A percentile compares a stretch with the other conserved stretches of the same genome.
These are phyloP conservation scores for Atta cephalotes DNA, from an alignment of 1,140 invertebrate species.

Conservation along the genomic window DNA sequence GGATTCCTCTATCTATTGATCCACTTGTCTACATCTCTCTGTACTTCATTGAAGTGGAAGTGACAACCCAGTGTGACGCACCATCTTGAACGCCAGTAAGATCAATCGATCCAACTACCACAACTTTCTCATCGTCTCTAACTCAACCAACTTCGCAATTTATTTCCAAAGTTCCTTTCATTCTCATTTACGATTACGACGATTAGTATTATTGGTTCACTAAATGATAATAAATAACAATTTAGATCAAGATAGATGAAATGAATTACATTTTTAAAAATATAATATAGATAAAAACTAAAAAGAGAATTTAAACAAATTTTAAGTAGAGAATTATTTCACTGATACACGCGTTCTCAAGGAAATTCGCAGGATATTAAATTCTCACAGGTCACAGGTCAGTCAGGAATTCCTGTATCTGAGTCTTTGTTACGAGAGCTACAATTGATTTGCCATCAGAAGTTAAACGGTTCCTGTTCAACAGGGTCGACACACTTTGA, in stretches of 20 bases:
- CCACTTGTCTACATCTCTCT: not conserved
- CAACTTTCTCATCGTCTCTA: conserved; percentile 8
- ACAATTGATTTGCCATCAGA: conserved; percentile 19
- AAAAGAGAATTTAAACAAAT: not conserved
- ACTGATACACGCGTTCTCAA: not conserved
- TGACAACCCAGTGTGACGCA: not conserved
- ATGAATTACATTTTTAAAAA: not conserved
- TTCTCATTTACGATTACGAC: conserved; percentile 2
- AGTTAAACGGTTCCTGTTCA: not conserved
- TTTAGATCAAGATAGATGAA: not conserved
- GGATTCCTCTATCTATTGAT: not conserved
- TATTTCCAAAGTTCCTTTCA: conserved; percentile 38
- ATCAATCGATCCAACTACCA: not conserved
- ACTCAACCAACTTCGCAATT: not conserved
- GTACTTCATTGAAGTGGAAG: not conserved
- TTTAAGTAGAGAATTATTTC: not conserved
- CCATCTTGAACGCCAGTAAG: not conserved
- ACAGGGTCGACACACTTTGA: conserved; percentile 33
- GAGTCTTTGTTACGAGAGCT: conserved; percentile 21
- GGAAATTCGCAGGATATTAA: conserved; percentile 27
- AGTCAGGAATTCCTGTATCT: not conserved
- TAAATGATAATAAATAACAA: not conserved
- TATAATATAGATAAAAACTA: not conserved
- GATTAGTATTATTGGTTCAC: not conserved
- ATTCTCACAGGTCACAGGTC: not conserved